A percentile compares a stretch with the other conserved stretches of the same genome.
phyloP scores from a whole-genome alignment of 2,888 invertebrate species.

The Tyria jacobaeae region DNA sequence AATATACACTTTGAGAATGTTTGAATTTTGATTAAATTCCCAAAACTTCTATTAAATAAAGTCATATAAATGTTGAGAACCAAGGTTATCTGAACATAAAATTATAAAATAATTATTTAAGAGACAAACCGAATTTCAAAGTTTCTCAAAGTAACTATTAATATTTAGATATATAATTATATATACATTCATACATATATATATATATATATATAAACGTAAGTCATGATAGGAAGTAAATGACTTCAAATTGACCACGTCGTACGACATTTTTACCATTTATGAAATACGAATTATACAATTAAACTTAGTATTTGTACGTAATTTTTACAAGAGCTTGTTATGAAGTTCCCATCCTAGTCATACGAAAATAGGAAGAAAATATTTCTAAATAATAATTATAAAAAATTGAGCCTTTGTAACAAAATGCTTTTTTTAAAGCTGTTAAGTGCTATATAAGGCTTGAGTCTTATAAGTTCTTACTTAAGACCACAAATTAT shows the following conservation, averaged over 20 bases:
- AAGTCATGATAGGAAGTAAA: background rate
- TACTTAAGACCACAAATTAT: background rate
- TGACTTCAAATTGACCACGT: background rate
- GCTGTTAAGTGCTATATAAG: background rate
- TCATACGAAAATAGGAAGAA: background rate
- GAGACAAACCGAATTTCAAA: constrained; percentile 12
- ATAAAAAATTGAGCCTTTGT: background rate
- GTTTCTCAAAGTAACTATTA: constrained; percentile 4
- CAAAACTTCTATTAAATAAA: background rate
- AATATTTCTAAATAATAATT: background rate
- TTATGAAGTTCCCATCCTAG: background rate
- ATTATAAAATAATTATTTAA: constrained; percentile 4
- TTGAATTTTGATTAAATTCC: background rate
- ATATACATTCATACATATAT: background rate
- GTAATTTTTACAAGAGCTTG: constrained; percentile 4
- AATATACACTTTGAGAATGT: background rate
- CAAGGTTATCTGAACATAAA: background rate
- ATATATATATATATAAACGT: background rate
- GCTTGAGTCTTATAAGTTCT: background rate
- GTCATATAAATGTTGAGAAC: background rate
- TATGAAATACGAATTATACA: background rate
- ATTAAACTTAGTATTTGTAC: background rate
- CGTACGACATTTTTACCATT: background rate
- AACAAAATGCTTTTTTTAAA: background rate
- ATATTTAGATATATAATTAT: constrained; percentile 4